A percentile compares a stretch with the other conserved stretches of the same genome.
phyloP scores from a whole-genome alignment of 2,113 vertebrate species.

The Sylvilagus bachmani region DNA sequence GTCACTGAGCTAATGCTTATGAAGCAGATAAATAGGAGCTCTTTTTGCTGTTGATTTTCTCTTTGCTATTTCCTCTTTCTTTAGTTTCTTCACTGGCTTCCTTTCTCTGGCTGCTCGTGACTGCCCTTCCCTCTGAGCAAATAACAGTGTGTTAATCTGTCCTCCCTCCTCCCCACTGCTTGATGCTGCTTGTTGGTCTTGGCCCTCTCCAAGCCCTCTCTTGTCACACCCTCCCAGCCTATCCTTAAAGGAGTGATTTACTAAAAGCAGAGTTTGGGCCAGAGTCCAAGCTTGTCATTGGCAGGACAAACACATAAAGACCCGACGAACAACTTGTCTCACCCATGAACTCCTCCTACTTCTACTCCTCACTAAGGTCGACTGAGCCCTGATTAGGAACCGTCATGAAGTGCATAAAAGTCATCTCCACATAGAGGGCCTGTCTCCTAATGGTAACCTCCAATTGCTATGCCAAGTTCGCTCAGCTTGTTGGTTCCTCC shows the following conservation, averaged over 20 bases:
- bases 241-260: background rate
- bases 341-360: background rate
- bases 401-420: background rate
- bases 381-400: background rate
- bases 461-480: background rate
- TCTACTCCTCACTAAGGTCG: background rate
- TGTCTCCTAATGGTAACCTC: background rate
- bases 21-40: background rate
- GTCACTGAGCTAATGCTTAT: background rate
- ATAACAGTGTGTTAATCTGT: background rate
- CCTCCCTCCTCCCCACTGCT: background rate
- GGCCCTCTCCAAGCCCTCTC: background rate
- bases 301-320: background rate
- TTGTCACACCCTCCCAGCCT: background rate
- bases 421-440: background rate
- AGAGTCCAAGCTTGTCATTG: background rate
- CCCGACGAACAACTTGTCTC: background rate
- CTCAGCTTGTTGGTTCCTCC: background rate
- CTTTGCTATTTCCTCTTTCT: background rate
- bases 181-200: background rate
- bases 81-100: background rate
- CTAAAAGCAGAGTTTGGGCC: background rate
- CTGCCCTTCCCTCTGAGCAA: background rate
- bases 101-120: background rate
- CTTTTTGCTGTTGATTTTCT: background rate